Evolutionary conservation across 2,113 vertebrate species (phyloP), one percentile per base, ranked within the genome.

Genomic region (Hippocampus comes): DNA sequence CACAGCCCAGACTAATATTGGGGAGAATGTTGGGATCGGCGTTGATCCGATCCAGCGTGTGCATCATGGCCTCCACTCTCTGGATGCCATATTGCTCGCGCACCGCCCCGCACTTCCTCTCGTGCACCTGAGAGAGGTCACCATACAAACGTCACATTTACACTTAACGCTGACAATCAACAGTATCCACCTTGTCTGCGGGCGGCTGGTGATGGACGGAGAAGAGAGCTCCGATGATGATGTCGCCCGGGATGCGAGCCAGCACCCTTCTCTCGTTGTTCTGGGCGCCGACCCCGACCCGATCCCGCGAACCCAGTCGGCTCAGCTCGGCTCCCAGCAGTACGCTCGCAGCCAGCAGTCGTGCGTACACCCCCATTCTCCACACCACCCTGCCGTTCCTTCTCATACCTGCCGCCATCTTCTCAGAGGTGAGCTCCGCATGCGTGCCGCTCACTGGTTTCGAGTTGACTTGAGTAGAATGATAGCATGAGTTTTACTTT

Each of bases 51-150:
- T 99, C 97, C 80, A 99, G 91, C 0, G 97, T 96, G 73, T 97
- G 95, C 82, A 99, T 91, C 97, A 99, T 99, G 64, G 97, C 97
- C 82, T 99, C 97, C 82, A 99, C 97, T 77, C 97, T 92, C 86
- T 99, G 97, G 82, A 99, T 99, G 48, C 97, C 97, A 66, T 99
- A 99, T 75, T 99, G 97, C 83, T 99, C 97, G 48, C 97, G 94
- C 43, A 99, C 95, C 0, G 94, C 96, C 11, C 97, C 97, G 49
- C 97, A 99, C 87, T 99, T 99, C 68, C 97, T 91, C 88, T 99
- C 97, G 1, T 99, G 97, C 53, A 99, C 90, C 90, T 91, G 51
- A 48, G 17, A 9, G 30, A 49, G 49, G n/a, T 14, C 51, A 49
- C 48, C n/a, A 7, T 4, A 1, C 64, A 6, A 57, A 30, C 63